Evolutionary conservation across 2,888 invertebrate species (phyloP).

Genomic region (Aphodius granarius): DNA sequence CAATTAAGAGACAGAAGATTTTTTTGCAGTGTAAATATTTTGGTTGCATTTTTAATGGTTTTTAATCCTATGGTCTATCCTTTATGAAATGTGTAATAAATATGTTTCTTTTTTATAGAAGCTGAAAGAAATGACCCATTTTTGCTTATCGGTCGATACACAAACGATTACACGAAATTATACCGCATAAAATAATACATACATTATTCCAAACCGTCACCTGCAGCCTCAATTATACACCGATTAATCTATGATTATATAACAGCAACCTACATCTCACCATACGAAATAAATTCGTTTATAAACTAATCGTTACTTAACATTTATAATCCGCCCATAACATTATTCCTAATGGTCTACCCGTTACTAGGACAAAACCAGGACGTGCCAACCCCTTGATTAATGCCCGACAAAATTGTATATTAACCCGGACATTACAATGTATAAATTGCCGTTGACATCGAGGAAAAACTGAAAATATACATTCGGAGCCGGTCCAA

Average conservation of each 20-base stretch:
- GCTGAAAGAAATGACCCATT: neutral
- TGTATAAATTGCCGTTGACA: constrained; percentile 24
- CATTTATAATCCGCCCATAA: neutral
- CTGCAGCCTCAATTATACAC: neutral
- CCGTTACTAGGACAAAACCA: neutral
- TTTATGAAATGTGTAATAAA: neutral
- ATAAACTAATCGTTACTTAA: neutral
- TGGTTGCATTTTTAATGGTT: too few relatives aligned
- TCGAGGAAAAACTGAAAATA: constrained; percentile 21
- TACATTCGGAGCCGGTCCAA: constrained; percentile 18
- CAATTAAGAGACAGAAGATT: neutral
- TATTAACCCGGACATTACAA: neutral
- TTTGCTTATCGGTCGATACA: neutral
- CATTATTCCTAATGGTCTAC: neutral
- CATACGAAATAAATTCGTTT: neutral
- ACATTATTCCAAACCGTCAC: neutral
- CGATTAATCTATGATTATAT: neutral
- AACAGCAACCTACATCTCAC: too few relatives aligned
- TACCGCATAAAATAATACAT: neutral
- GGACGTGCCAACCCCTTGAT: neutral
- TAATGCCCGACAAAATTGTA: constrained; percentile 9
- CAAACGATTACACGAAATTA: neutral
- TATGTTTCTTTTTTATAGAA: neutral
- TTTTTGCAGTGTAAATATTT: too few relatives aligned
- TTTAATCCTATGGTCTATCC: too few relatives aligned